Evolutionary conservation across 1,140 invertebrate genomes (phyloP), one percentile per base, ranked within the genome.

Genomic region (Solenopsis fugax): DNA sequence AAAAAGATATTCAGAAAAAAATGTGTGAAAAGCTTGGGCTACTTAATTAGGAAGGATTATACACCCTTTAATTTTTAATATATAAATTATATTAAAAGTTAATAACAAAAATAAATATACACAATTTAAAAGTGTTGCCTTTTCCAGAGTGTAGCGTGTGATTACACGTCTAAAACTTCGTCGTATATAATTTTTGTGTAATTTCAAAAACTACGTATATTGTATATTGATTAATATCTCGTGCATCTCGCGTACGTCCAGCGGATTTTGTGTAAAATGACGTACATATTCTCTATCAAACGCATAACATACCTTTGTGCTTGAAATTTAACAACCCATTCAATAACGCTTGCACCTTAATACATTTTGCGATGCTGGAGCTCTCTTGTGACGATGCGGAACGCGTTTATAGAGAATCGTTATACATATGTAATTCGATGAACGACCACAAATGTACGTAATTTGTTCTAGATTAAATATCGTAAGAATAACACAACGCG

Each of bases 311-410:
- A 73, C 18, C 54, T 84, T 84, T 84, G 54, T 82, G 41, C 41
- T 10, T 7, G 9, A 50, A 73, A 84, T 84, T 73, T 73, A 73
- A 84, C 80, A 60, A 84, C 45, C 67, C 16, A 84, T 73, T 84
- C 80, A 73, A 84, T 84, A 82, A 73, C 41, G 21, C 5, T 60
- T 18, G 24, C 54, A 6, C 80, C 69, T 82, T 84, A 60, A 84
- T 84, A 84, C 5, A 84, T 84, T 84, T 60, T 73, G 67, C 54
- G 21, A 60, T 73, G 37, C 37, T 60, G 45, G 48, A 84, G 18
- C 41, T 41, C 41, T 72, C 67, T 4, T 41, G 54, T 48, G 41
- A 84, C 18, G 34, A 58, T n/a, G 52, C 4, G 37, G 7, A n/a
- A 84, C 41, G 52, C 21, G 18, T 82, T 82, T 82, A 60, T 72